Conservation (phyloP, 2,113 vertebrate genomes). For the Pseudopipra pipra region DNA sequence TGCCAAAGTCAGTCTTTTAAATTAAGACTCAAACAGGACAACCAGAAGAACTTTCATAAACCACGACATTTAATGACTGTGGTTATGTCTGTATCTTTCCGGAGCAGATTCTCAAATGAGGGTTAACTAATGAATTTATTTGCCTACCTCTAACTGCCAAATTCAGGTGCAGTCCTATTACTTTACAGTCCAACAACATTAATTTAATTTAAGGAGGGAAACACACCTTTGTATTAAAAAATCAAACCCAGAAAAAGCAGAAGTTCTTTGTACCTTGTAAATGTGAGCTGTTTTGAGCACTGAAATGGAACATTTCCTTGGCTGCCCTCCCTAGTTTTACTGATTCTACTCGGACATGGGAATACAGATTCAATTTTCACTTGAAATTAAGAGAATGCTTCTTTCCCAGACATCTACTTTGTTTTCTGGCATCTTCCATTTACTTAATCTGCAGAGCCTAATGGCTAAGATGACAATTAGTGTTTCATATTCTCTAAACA, state of each 20-base stretch:
- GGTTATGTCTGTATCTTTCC: background rate
- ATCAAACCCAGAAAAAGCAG: background rate
- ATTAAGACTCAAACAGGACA: constrained; percentile 17
- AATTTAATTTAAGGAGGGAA: constrained; percentile 26
- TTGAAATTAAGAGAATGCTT: constrained; percentile 5
- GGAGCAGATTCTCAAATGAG: background rate
- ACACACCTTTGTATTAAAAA: background rate
- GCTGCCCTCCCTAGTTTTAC: background rate
- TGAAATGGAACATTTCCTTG: background rate
- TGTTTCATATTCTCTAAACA: background rate
- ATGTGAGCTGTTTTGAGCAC: background rate
- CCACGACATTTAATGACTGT: background rate
- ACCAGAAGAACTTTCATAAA: background rate
- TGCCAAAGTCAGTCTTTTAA: background rate
- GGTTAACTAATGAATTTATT: background rate
- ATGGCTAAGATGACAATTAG: constrained; percentile 51
- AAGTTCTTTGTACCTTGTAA: background rate
- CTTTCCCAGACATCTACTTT: background rate
- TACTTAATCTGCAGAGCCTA: constrained; percentile 52
- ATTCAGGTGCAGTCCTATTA: background rate
- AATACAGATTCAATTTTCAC: constrained; percentile 38
- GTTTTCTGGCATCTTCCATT: constrained; percentile 4
- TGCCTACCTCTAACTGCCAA: background rate
- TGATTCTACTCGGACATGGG: background rate
- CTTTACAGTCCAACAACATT: background rate